Conservation (phyloP, 1,140 invertebrate species). For the Heliothis virescens region DNA sequence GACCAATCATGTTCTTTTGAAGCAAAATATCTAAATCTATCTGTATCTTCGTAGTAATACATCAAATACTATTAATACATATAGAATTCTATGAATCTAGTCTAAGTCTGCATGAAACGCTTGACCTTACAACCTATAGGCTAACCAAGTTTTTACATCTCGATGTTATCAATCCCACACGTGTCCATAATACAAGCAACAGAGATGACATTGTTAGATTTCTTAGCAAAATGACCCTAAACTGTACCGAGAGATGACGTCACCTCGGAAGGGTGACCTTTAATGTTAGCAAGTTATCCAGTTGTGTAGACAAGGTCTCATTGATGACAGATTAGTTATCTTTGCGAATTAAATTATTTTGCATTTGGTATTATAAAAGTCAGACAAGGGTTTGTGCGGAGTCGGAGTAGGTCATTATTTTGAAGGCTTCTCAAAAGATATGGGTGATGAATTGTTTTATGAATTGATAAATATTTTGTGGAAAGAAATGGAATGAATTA, state of each 20-base stretch:
- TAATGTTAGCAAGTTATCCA: constrained; percentile 17
- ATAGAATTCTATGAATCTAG: background rate
- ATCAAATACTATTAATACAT: too few species aligned
- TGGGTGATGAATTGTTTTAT: too few species aligned
- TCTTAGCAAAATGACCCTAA: constrained; percentile 28
- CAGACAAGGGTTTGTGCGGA: too few species aligned
- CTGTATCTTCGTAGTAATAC: too few species aligned
- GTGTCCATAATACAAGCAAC: constrained; percentile 5
- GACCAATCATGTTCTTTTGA: too few species aligned
- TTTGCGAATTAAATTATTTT: constrained; percentile 9
- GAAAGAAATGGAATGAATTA: too few species aligned
- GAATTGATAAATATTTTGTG: too few species aligned
- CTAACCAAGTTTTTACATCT: constrained; percentile 12
- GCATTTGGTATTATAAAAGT: too few species aligned
- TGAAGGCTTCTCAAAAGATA: too few species aligned
- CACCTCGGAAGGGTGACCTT: constrained; percentile 9
- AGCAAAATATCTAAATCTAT: too few species aligned
- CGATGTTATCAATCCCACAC: constrained; percentile 21
- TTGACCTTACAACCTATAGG: constrained; percentile 5
- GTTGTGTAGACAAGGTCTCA: constrained; percentile 1
- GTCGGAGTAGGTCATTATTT: too few species aligned
- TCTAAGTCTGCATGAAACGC: background rate
- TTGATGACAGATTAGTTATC: constrained; percentile 2
- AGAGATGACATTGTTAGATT: constrained; percentile 36
- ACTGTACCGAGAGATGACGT: constrained; percentile 1